A percentile compares a stretch with the other conserved stretches of the same genome.
Conservation (phyloP, 2,888 invertebrate genomes). For the Augiades crinisus region DNA sequence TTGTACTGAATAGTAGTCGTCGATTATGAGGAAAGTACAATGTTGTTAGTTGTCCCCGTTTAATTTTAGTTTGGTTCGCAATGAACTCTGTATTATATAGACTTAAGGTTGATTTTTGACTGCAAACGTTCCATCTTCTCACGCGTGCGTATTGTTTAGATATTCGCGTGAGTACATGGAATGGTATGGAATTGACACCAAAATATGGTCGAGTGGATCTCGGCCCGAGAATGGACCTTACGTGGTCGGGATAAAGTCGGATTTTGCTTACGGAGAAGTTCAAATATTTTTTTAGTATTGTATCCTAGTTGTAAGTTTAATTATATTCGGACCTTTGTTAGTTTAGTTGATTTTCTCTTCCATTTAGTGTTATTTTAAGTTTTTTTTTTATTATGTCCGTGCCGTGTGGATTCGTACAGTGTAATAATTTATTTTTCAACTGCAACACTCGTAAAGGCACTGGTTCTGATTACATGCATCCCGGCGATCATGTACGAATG, state of each 20-base stretch:
- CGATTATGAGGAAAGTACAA: conserved; percentile 47
- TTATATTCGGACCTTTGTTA: conserved; percentile 49
- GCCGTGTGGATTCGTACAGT: conserved; percentile 32
- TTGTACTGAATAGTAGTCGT: conserved; percentile 59
- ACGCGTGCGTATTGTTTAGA: background rate
- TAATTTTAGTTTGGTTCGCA: conserved; percentile 16
- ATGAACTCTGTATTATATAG: conserved; percentile 61
- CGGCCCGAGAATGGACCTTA: background rate
- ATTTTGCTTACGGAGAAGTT: conserved; percentile 35
- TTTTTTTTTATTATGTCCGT: conserved; percentile 53
- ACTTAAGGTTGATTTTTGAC: conserved; percentile 47
- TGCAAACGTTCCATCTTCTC: background rate
- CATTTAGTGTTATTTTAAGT: conserved; percentile 71
- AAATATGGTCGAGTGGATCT: conserved; percentile 1
- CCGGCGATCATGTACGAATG: conserved; percentile 65
- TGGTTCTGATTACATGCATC: conserved; percentile 43
- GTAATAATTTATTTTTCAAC: conserved; percentile 56
- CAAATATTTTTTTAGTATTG: conserved; percentile 57
- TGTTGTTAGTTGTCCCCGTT: conserved; percentile 49
- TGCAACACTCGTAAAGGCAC: conserved; percentile 53
- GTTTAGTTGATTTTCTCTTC: conserved; percentile 75
- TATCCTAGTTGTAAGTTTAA: conserved; percentile 48
- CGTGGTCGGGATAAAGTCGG: background rate
- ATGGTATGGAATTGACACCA: conserved; percentile 1
- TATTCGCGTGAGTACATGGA: background rate